These are phyloP conservation scores for Danio kyathit DNA, from an alignment of 2,797 vertebrate species.

Conservation along the genomic window DNA sequence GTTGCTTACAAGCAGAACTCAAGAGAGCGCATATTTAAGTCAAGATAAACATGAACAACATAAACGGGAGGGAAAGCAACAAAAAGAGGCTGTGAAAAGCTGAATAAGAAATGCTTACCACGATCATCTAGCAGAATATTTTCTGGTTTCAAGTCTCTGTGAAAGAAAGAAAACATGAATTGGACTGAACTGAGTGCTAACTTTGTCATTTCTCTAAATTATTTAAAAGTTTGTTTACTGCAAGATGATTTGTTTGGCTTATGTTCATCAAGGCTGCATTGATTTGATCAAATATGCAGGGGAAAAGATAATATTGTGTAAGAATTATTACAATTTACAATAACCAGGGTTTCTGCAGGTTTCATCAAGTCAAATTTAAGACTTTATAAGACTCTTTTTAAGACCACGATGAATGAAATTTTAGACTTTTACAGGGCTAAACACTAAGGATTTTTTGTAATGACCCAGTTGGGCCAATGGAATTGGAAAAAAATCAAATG, in stretches of 20 bases:
- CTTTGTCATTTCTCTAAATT: neutral
- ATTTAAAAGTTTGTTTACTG: neutral
- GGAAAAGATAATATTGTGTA: neutral
- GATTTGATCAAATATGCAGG: neutral
- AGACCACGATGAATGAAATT: too few species aligned
- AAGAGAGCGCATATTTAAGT: neutral
- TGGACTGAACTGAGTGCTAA: neutral
- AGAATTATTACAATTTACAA: neutral
- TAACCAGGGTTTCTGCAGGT: too few species aligned
- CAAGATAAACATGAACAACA: neutral
- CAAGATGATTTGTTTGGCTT: neutral
- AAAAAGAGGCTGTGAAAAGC: neutral
- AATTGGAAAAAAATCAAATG: too few species aligned
- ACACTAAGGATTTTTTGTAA: too few species aligned
- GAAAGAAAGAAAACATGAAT: conserved; percentile 22
- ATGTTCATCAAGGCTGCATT: neutral
- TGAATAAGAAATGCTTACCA: conserved; percentile 74
- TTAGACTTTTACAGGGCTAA: too few species aligned
- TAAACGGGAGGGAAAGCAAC: neutral
- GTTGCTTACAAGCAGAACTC: neutral
- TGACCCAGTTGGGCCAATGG: too few species aligned
- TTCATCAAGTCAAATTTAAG: too few species aligned
- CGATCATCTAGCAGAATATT: conserved; percentile 97
- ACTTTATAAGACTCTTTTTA: too few species aligned
- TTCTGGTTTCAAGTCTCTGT: conserved; percentile 96